Evolutionary conservation across 2,888 invertebrate genomes (phyloP), one percentile per base, ranked within the genome.

Genomic region (Mamestra brassicae): DNA sequence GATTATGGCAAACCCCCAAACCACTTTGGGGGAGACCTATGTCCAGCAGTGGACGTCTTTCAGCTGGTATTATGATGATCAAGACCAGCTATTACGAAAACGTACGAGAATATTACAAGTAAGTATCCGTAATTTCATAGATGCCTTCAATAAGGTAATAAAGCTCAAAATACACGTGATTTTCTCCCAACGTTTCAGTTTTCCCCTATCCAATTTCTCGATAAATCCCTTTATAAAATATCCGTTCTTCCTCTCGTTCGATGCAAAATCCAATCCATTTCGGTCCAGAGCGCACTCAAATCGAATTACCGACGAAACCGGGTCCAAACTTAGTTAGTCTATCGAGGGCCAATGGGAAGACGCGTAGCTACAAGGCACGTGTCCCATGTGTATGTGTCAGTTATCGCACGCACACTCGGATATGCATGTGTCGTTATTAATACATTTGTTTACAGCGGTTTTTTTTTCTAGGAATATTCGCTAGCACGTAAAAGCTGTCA

Each of bases 211-310:
- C 7, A 62, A 63, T 58, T 17, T 13, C 26, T 52, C 58, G 2
- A 73, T 64, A 61, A 68, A 68, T 68, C 17, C 7, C 17, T 42
- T 55, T n/a, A 64, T 42, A 15, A 54, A 67, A 80, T 50, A 76
- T 45, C 38, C 36, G 2, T 34, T 47, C 8, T 3, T 5, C 38
- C 4, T 38, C 34, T 42, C 42, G n/a, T 62, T 73, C 34, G 13
- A 68, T 68, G 54, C 57, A 80, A 81, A 74, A 70, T 81, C 36
- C 26, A 80, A 63, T 61, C 61, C 38, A 80, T 62, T 71, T 66
- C 13, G 11, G 50, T 66, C 26, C 54, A 52, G 38, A 61, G 64
- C 55, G 50, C 17, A 36, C 8, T n/a, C 17, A 54, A 84, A 84
- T 82, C n/a, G 38, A 76, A 84, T 84, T 76, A 84, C 47, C 52